Evolutionary conservation across 2,113 vertebrate species (phyloP), one percentile per base, ranked within the genome.

Genomic region (Brienomyrus longianalis): DNA sequence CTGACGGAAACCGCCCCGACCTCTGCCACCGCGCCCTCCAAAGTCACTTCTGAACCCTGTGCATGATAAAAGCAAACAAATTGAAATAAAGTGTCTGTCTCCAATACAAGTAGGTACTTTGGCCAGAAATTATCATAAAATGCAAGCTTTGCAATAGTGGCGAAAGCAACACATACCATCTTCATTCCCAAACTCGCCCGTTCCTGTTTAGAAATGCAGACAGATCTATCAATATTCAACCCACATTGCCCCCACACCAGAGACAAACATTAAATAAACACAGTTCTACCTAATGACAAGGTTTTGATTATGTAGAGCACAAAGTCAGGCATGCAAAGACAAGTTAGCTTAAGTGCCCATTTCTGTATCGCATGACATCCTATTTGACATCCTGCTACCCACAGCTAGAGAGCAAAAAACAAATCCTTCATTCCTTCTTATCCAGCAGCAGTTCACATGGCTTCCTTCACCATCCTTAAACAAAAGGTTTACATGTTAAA

Each of bases 21-120:
- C 91, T 90, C 89, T 66, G 19, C 83, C 88, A 52, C 91, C 92
- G 87, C 92, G 86, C 74, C 93, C 90, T 56, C 92, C 91, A 84
- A 88, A 91, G 39, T 88, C 91, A 83, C 70, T 90, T 89, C 51
- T 90, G 86, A 91, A 92, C 39, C 83, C 92, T 93, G 83, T 23
- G 80, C 56, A 51, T 8, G 7, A 35, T 47, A 66, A 90, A 62
- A 74, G n/a, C 74, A 80, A 80, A 77, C 23, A 74, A 5, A 77
- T 2, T 66, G 59, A 74, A 13, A 31, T 27, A 31, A 31, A 70
- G 10, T 13, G 62, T 31, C 10, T 11, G 62, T 70, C 62, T 70
- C 62, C 62, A 31, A 70, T 13, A 31, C 62, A 70, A 70, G 62
- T 31, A 70, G 62, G 62, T 70, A 4, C 62, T 31, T 31, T 70